Evolutionary conservation across 2,113 vertebrate species (phyloP), one percentile per base, ranked within the genome.

Genomic region (Colistium nudipinnis): DNA sequence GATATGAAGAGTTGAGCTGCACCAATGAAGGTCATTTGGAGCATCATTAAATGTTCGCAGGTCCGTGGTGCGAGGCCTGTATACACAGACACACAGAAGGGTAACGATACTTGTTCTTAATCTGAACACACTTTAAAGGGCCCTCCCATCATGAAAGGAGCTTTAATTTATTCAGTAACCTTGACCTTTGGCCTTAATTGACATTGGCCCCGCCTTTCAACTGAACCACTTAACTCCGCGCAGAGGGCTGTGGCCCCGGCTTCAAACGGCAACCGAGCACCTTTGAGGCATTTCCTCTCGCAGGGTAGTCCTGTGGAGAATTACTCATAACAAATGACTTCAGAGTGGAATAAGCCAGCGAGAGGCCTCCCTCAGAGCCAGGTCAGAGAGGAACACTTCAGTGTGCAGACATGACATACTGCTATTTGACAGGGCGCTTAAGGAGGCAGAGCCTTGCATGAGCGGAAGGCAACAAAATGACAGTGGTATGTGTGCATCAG

Each of bases 261-360:
- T 44, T 73, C 55, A 82, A 85, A 78, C 56, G 33, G 36, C 25
- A 16, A 85, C 38, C 54, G 35, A 52, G 45, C 51, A 54, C 81
- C 63, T 81, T 86, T 81, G 61, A 80, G 80, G 78, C 61, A 59
- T 83, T 65, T 77, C 81, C 83, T 85, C 74, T 78, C 52, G 75
- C 86, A 73, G 82, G 83, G 80, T 61, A 83, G 52, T 84, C 70
- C 79, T 84, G 81, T 55, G 74, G 84, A 81, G 84, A 89, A 90
- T 87, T 83, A 92, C 87, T 89, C 81, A 88, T 87, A 91, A 91
- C 84, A 92, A 92, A 89, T 86, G 87, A 84, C 83, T 92, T 90
- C 86, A 93, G 88, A 87, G 87, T 38, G 70, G 63, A 20, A 72
- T 44, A 63, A 41, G 62, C 61, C 48, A 59, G 48, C 54, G 35